Percentiles rank a stretch among this genome's conserved stretches.
These are phyloP conservation scores for Myopa tessellatipennis DNA, from an alignment of 2,888 invertebrate genomes.

Conservation along the genomic window DNA sequence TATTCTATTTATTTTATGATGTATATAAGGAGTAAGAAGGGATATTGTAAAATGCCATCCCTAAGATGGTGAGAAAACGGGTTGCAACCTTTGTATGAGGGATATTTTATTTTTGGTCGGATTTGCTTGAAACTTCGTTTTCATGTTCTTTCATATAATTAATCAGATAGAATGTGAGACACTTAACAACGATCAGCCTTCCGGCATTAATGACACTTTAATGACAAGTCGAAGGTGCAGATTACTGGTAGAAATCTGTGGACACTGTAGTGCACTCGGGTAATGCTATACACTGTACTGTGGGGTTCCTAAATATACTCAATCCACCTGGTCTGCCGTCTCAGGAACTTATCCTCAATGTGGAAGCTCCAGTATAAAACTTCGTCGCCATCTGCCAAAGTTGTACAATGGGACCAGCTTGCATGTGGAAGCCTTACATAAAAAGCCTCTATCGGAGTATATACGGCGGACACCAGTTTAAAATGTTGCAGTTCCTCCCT, in stretches of 20 bases:
- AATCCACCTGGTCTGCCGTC: conserved; percentile 1
- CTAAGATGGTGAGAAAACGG: no score
- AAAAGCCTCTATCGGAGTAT: not conserved
- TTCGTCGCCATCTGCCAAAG: not conserved
- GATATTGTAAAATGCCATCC: no score
- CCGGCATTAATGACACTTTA: not conserved
- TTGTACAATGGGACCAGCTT: conserved; percentile 9
- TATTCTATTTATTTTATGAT: no score
- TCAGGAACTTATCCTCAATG: not conserved
- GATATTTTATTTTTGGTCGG: no score
- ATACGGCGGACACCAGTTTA: no score
- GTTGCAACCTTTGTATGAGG: no score
- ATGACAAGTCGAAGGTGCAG: no score
- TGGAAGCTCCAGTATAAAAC: not conserved
- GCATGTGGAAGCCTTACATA: not conserved
- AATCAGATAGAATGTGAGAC: not conserved
- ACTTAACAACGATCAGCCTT: not conserved
- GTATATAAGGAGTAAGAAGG: no score
- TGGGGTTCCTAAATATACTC: conserved; percentile 12
- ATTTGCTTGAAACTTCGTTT: no score
- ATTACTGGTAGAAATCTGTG: no score
- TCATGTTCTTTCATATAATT: no score
- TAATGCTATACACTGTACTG: not conserved
- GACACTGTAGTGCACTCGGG: no score
- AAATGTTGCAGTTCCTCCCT: not conserved